These are phyloP conservation scores for Agrypnus murinus DNA, from an alignment of 2,888 invertebrate species.

Conservation along the genomic window DNA sequence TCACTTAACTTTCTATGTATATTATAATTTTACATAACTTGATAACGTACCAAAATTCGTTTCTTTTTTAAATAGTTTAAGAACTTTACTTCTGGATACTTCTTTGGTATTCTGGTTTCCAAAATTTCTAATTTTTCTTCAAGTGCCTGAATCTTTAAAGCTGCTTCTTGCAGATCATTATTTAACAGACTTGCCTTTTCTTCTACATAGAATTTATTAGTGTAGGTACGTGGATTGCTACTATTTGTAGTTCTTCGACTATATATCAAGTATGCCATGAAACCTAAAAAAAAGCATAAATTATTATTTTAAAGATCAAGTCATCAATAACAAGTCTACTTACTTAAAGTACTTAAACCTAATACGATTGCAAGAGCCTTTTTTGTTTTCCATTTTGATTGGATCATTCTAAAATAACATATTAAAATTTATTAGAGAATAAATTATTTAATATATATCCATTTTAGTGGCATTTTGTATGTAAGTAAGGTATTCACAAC, in stretches of 20 bases:
- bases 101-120: slow-evolving; percentile 84
- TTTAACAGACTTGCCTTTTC: slow-evolving; percentile 59
- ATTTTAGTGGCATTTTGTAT: no score
- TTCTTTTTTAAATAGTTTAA: slow-evolving; percentile 94
- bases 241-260: not conserved
- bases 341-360: slow-evolving; percentile 8
- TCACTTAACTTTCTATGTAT: no score
- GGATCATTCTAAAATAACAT: slow-evolving; percentile 53
- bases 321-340: not conserved
- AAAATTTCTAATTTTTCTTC: slow-evolving; percentile 83
- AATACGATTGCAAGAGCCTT: slow-evolving; percentile 50
- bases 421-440: no score
- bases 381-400: slow-evolving; percentile 59
- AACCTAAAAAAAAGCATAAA: slow-evolving; percentile 64
- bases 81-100: slow-evolving; percentile 93
- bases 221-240: not conserved
- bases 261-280: slow-evolving; percentile 27
- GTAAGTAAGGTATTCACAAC: no score
- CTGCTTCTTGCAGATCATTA: slow-evolving; percentile 77
- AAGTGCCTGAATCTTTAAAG: slow-evolving; percentile 77
- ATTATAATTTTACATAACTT: no score
- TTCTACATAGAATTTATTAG: not conserved
- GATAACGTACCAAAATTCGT: slow-evolving; percentile 84
- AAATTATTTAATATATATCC: no score
- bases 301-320: slow-evolving; percentile 60